phyloP scores from a whole-genome alignment of 1,140 invertebrate species.

The Platyscapa corneri region DNA sequence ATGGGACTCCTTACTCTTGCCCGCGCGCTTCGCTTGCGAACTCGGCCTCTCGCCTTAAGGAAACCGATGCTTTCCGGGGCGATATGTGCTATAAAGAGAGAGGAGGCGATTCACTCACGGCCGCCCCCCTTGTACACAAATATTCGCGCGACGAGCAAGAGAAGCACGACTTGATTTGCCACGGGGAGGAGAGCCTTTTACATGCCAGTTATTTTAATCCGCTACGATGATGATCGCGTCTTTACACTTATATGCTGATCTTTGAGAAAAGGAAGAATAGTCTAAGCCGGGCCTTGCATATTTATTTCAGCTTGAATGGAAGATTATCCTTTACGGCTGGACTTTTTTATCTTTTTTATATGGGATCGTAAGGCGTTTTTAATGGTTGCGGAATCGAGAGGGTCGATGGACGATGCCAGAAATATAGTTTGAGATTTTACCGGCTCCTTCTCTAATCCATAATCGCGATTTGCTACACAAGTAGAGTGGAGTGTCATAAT shows the following conservation, averaged over 20 bases:
- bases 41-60: slow-evolving; percentile 22
- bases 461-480: neutral
- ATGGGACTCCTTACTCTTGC: slow-evolving; percentile 61
- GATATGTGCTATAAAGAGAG: neutral
- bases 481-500: neutral
- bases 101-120: neutral
- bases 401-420: neutral
- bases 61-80: neutral
- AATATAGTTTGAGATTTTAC: neutral
- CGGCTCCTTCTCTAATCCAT: neutral
- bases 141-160: neutral
- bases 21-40: slow-evolving; percentile 43
- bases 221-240: slow-evolving; percentile 36
- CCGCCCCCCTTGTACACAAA: neutral
- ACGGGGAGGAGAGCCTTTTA: slow-evolving; percentile 34
- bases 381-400: slow-evolving; percentile 12
- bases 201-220: slow-evolving; percentile 53
- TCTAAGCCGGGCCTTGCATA: slow-evolving; percentile 3
- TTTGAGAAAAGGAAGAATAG: slow-evolving; percentile 14
- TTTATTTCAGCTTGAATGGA: slow-evolving; percentile 41
- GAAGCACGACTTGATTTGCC: slow-evolving; percentile 26
- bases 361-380: slow-evolving; percentile 10
- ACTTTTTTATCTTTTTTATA: slow-evolving; percentile 24
- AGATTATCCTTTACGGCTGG: slow-evolving; percentile 29
- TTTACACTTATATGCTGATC: slow-evolving; percentile 37